Percentiles rank a stretch among this genome's conserved stretches.
phyloP scores from a whole-genome alignment of 2,888 invertebrate genomes.

The Caenorhabditis uteleia region DNA sequence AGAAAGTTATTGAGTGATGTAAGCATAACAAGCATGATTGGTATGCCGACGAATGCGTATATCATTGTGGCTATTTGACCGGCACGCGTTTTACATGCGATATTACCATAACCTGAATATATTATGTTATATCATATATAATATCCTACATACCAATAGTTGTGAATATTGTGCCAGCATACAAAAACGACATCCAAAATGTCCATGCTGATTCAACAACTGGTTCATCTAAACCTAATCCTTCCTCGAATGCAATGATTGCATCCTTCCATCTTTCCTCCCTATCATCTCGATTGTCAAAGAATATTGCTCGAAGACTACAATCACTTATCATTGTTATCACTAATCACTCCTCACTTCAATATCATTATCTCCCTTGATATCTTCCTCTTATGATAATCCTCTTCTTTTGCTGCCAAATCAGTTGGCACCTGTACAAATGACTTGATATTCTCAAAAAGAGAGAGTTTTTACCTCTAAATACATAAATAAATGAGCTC shows the following conservation, averaged over 20 bases:
- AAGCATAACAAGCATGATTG: slow-evolving; percentile 88
- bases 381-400: slow-evolving; percentile 56
- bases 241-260: slow-evolving; percentile 60
- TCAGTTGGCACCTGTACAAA: slow-evolving; percentile 53
- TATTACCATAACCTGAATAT: slow-evolving; percentile 92
- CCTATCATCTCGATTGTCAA: slow-evolving; percentile 51
- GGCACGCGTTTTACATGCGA: slow-evolving; percentile 84
- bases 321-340: background rate
- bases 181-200: slow-evolving; percentile 66
- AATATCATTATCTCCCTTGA: slow-evolving; percentile 63
- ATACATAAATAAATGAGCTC: slow-evolving; percentile 64
- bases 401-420: slow-evolving; percentile 54
- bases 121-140: background rate
- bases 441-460: background rate
- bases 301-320: slow-evolving; percentile 56
- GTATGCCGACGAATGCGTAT: slow-evolving; percentile 86
- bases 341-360: slow-evolving; percentile 46
- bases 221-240: slow-evolving; percentile 51
- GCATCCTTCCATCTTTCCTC: slow-evolving; percentile 63
- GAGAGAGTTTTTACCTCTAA: slow-evolving; percentile 48
- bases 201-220: slow-evolving; percentile 61
- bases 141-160: slow-evolving; percentile 62
- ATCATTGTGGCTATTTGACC: slow-evolving; percentile 87
- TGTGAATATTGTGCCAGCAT: slow-evolving; percentile 68
- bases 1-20: slow-evolving; percentile 94